Evolutionary conservation across 2,888 invertebrate species (phyloP).

Genomic region (Helleia helle): DNA sequence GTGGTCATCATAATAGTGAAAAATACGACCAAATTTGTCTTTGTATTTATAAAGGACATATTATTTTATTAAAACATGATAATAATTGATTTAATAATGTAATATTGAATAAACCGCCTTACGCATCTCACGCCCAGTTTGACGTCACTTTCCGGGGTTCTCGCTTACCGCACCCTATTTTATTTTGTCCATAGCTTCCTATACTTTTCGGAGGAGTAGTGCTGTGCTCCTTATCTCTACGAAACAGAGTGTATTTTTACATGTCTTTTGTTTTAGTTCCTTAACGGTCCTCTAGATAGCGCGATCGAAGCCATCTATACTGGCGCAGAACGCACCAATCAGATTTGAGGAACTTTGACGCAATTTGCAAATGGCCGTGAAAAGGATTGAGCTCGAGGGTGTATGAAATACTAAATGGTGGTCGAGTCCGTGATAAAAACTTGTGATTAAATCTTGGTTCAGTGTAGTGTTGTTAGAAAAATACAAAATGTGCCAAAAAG

Average conservation of each 20-base stretch:
- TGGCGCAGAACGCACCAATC: slow-evolving; percentile 64
- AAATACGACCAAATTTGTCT: too few relatives aligned
- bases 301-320: slow-evolving; percentile 36
- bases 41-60: too few relatives aligned
- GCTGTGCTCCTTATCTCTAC: slow-evolving; percentile 11
- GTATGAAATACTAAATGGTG: slow-evolving; percentile 66
- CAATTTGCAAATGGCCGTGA: slow-evolving; percentile 76
- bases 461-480: slow-evolving; percentile 60
- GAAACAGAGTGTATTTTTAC: slow-evolving; percentile 26
- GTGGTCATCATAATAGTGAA: too few relatives aligned
- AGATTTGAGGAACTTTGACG: slow-evolving; percentile 64
- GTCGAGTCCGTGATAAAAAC: slow-evolving; percentile 59
- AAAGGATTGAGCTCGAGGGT: slow-evolving; percentile 67
- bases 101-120: slow-evolving; percentile 42
- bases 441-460: slow-evolving; percentile 51
- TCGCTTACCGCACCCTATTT: slow-evolving; percentile 68
- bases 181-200: slow-evolving; percentile 29
- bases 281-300: slow-evolving; percentile 37
- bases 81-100: background rate
- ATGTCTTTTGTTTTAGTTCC: slow-evolving; percentile 29
- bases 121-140: slow-evolving; percentile 68
- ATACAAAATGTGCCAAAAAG: slow-evolving; percentile 72
- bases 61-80: background rate
- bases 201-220: slow-evolving; percentile 23
- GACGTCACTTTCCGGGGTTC: slow-evolving; percentile 71